Evolutionary conservation across 2,888 invertebrate species (phyloP).

Genomic region (Drosophila anceps): DNA sequence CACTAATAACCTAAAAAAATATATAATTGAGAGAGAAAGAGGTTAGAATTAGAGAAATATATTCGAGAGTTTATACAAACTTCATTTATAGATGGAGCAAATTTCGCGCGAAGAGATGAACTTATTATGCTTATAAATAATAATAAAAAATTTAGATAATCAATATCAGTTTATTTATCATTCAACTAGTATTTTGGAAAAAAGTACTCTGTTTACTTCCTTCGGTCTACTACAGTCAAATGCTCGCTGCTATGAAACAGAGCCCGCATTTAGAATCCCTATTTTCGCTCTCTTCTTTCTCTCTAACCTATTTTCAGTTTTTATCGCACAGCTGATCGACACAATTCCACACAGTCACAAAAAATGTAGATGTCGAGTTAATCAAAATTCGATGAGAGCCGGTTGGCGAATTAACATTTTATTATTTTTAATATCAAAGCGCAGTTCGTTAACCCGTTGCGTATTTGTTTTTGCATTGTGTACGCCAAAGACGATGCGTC

Average conservation of each 20-base stretch:
- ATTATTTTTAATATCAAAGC: slow-evolving; percentile 42
- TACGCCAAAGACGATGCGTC: slow-evolving; percentile 18
- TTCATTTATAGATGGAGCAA: not conserved
- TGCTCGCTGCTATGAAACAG: not conserved
- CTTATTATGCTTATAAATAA: too few species aligned
- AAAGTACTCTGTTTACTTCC: not conserved
- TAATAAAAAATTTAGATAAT: too few species aligned
- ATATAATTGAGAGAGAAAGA: too few species aligned
- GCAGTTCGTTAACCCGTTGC: slow-evolving; percentile 66
- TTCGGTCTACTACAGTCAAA: not conserved
- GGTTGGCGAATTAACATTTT: slow-evolving; percentile 69
- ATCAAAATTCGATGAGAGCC: slow-evolving; percentile 48
- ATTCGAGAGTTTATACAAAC: not conserved
- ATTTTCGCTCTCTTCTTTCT: not conserved
- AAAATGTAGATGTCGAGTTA: slow-evolving; percentile 21
- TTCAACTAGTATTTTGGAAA: too few species aligned
- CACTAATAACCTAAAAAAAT: not conserved
- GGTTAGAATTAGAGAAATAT: too few species aligned
- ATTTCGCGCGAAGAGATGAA: too few species aligned
- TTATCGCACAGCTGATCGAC: slow-evolving; percentile 40
- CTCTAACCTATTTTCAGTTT: not conserved
- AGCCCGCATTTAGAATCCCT: not conserved
- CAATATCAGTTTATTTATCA: too few species aligned
- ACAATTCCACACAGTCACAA: not conserved
- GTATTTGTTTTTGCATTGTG: slow-evolving; percentile 52